Evolutionary conservation across 1,140 invertebrate species (phyloP), one percentile per base, ranked within the genome.

Genomic region (Lucilia sericata): DNA sequence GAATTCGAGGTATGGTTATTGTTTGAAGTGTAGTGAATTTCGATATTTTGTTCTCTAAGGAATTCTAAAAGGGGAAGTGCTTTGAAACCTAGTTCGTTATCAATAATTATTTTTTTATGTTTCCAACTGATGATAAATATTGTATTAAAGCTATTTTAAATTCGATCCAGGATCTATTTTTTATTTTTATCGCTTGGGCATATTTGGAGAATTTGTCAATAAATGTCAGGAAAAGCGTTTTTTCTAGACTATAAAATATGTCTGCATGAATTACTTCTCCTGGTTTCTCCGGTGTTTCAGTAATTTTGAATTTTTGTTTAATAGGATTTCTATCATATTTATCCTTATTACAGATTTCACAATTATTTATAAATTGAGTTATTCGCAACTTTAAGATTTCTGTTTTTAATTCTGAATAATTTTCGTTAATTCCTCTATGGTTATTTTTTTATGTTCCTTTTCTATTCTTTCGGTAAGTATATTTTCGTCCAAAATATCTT

Each of bases 371-470:
- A 19, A 60, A 30, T 25, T 74, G 4, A 7, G 19, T 74, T 17
- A 84, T 83, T 42, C 70, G 81, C 10, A 60, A 17, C 30, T 60
- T 82, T 34, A 85, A 84, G n/a, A 49, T n/a, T 82, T 82, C 21
- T 7, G 47, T 17, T 82, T n/a, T 82, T 42, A 84, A 30, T 13
- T 85, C 55, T 17, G 65, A 13, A 51, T 34, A 25, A 34, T 55
- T 84, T 75, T 84, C 70, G 60, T 76, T 36, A 21, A 85, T 85
- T 30, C 80, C 60, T 17, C 80, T 70, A 65, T 83, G 84, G 17
- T 85, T 85, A 55, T 85, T 85, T 25, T 17, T 84, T 47, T 21
- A 55, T 84, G 83, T 17, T 84, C 17, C 21, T 84, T 65, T 51
- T 78, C 51, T 30, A 84, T 76, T 76, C 42, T 65, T 25, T 78